Evolutionary conservation across 2,888 invertebrate genomes (phyloP).

Genomic region (Ichneumoninae sp.): DNA sequence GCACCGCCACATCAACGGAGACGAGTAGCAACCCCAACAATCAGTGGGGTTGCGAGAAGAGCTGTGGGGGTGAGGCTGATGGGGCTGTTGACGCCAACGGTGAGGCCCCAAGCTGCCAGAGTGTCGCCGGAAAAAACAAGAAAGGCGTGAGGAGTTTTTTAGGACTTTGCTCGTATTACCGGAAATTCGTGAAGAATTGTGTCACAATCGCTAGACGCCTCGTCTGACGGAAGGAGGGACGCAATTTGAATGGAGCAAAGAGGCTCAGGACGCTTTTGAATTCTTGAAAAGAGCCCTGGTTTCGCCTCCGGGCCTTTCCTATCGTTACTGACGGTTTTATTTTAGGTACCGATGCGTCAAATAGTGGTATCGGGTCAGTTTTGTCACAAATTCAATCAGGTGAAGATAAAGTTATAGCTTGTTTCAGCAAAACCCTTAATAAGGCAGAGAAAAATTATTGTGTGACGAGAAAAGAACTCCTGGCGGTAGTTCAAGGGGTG

Average conservation of each 20-base stretch:
- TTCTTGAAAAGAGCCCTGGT: slow-evolving; percentile 4
- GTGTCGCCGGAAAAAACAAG: no score
- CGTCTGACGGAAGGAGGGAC: slow-evolving; percentile 19
- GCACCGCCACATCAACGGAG: no score
- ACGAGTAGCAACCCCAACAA: no score
- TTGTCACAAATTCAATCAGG: slow-evolving; percentile 41
- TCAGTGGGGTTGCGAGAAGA: no score
- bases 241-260: slow-evolving; percentile 25
- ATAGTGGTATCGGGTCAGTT: slow-evolving; percentile 36
- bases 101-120: no score
- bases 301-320: slow-evolving; percentile 45
- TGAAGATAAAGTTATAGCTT: slow-evolving; percentile 47
- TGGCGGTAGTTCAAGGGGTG: slow-evolving; percentile 71
- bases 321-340: neutral
- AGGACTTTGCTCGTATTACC: no score
- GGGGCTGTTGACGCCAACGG: no score
- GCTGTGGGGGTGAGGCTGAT: no score
- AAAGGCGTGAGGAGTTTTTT: no score
- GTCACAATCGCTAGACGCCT: slow-evolving; percentile 33
- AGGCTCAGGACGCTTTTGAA: slow-evolving; percentile 25
- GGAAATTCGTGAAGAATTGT: slow-evolving; percentile 50
- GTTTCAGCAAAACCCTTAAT: slow-evolving; percentile 36
- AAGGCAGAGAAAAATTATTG: slow-evolving; percentile 63
- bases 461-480: slow-evolving; percentile 72
- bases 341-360: slow-evolving; percentile 43